A percentile compares a stretch with the other conserved stretches of the same genome.
These are phyloP conservation scores for Tiliacea citrago DNA, from an alignment of 2,888 invertebrate species.

Conservation along the genomic window DNA sequence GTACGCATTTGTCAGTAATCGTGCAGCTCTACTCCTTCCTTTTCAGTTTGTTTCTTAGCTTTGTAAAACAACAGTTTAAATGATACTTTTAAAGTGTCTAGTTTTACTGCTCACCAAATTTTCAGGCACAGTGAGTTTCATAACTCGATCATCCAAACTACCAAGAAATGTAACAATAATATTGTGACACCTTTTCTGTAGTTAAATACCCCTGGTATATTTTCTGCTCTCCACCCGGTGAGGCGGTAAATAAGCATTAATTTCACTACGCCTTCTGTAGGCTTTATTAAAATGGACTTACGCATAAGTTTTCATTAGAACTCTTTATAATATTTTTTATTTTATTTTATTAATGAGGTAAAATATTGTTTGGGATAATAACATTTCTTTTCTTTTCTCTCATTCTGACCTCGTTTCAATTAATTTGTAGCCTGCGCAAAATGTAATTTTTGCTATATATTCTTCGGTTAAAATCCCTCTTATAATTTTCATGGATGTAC, in stretches of 20 bases:
- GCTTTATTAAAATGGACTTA: constrained; percentile 41
- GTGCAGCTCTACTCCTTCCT: too few species aligned
- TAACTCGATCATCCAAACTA: not conserved
- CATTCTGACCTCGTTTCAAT: not conserved
- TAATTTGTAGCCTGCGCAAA: not conserved
- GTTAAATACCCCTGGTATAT: constrained; percentile 45
- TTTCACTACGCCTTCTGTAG: constrained; percentile 32
- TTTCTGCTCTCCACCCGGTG: constrained; percentile 52
- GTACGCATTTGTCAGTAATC: too few species aligned
- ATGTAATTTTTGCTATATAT: too few species aligned
- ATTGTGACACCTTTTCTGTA: constrained; percentile 31
- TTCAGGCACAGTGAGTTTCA: too few species aligned
- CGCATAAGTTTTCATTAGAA: constrained; percentile 35
- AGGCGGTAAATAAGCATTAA: constrained; percentile 69
- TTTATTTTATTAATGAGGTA: not conserved
- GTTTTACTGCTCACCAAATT: not conserved
- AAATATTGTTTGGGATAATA: not conserved
- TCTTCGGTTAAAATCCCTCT: not conserved
- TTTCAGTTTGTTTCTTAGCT: not conserved
- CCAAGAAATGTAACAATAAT: constrained; percentile 13
- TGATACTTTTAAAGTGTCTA: not conserved
- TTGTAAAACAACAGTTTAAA: not conserved
- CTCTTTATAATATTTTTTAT: not conserved
- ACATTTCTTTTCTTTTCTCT: not conserved
- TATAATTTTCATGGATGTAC: too few species aligned